These are phyloP conservation scores for Steinernema carpocapsae DNA, from an alignment of 2,888 invertebrate genomes.

Conservation along the genomic window DNA sequence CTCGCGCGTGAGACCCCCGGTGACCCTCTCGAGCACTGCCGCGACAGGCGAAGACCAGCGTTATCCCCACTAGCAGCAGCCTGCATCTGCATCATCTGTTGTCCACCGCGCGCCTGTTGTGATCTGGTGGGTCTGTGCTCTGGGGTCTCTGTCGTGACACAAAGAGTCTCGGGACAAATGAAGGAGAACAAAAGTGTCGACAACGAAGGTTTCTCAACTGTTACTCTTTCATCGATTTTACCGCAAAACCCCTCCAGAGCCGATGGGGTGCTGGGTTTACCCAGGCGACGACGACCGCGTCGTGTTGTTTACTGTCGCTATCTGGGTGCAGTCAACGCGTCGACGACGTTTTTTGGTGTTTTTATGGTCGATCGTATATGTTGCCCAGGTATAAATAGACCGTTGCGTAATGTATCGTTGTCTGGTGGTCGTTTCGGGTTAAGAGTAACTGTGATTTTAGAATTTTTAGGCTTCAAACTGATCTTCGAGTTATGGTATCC, in stretches of 20 bases:
- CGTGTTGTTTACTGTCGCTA: background rate
- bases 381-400: background rate
- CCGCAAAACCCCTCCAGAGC: background rate
- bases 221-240: conserved; percentile 4
- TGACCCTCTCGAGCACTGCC: background rate
- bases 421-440: background rate
- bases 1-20: no score
- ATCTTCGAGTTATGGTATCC: no score
- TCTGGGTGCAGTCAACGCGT: background rate
- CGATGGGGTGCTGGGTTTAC: background rate
- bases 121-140: background rate
- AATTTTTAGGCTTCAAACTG: no score
- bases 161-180: background rate
- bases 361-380: background rate
- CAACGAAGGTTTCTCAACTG: no score
- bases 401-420: background rate
- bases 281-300: background rate
- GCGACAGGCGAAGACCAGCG: no score
- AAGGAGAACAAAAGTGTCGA: background rate
- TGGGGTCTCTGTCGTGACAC: background rate
- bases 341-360: background rate
- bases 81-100: no score
- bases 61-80: no score
- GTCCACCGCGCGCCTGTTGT: no score
- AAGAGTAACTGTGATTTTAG: no score